These are phyloP conservation scores for Clarias fuscus DNA, from an alignment of 2,797 vertebrate species.

Conservation along the genomic window DNA sequence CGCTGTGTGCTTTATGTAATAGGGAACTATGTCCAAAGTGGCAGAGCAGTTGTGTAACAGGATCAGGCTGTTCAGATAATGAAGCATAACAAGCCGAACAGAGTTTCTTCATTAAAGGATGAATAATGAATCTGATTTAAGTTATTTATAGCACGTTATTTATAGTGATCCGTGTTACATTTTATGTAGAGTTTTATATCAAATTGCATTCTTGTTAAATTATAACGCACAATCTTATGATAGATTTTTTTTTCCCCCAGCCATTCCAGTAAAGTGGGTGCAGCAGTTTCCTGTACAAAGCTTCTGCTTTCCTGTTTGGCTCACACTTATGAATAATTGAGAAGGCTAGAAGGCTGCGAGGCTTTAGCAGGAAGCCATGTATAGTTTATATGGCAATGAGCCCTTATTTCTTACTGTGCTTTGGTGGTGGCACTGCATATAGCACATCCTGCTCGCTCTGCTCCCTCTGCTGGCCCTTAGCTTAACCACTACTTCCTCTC, in stretches of 20 bases:
- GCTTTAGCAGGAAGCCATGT: slow-evolving; percentile 38
- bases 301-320: slow-evolving; percentile 26
- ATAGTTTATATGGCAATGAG: slow-evolving; percentile 46
- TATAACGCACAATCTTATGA: not conserved
- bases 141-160: not conserved
- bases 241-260: not conserved
- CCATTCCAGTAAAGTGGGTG: slow-evolving; percentile 24
- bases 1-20: not conserved
- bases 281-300: slow-evolving; percentile 32
- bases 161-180: not conserved
- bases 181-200: not conserved
- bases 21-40: not conserved
- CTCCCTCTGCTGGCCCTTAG: slow-evolving; percentile 53
- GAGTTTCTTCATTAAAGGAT: not conserved
- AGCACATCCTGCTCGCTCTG: slow-evolving; percentile 30
- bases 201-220: not conserved
- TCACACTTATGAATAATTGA: slow-evolving; percentile 45
- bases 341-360: slow-evolving; percentile 38
- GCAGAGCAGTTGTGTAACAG: slow-evolving; percentile 1
- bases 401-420: slow-evolving; percentile 21
- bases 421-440: not conserved
- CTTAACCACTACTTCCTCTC: slow-evolving; percentile 4
- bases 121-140: not conserved
- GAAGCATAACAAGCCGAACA: not conserved
- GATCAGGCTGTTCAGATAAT: slow-evolving; percentile 1